Evolutionary conservation across 2,888 invertebrate species (phyloP).

Genomic region (Crocallis elinguaria): DNA sequence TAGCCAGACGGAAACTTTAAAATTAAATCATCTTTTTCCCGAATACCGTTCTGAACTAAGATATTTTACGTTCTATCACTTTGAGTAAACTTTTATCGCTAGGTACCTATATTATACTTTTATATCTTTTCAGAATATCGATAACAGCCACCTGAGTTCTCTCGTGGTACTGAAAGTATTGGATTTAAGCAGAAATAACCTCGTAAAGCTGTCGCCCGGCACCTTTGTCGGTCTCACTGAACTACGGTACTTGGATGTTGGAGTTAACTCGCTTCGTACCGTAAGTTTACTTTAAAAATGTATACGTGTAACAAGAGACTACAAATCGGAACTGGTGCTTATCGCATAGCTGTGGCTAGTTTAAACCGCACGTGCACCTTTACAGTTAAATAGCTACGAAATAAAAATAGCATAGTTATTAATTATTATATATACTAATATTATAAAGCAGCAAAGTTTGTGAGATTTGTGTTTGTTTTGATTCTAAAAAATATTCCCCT

Average conservation of each 20-base stretch:
- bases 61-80: no score
- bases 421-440: no score
- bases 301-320: no score
- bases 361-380: no score
- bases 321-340: no score
- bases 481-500: no score
- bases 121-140: slow-evolving; percentile 87
- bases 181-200: slow-evolving; percentile 93
- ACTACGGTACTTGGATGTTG: slow-evolving; percentile 90
- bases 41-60: slow-evolving; percentile 2
- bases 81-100: no score
- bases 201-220: slow-evolving; percentile 92
- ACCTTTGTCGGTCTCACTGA: slow-evolving; percentile 91
- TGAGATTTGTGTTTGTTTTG: no score
- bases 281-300: slow-evolving; percentile 78
- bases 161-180: slow-evolving; percentile 89
- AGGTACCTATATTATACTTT: not conserved
- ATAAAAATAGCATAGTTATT: no score
- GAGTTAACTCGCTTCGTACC: slow-evolving; percentile 94
- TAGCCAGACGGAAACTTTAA: slow-evolving; percentile 29
- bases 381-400: no score
- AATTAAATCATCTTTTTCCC: slow-evolving; percentile 18
- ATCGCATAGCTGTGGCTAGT: no score
- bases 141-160: slow-evolving; percentile 88
- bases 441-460: no score